Percentiles rank a stretch among this genome's conserved stretches.
Evolutionary conservation across 2,888 invertebrate genomes (phyloP).

Genomic region (Eupelmus urozonus): DNA sequence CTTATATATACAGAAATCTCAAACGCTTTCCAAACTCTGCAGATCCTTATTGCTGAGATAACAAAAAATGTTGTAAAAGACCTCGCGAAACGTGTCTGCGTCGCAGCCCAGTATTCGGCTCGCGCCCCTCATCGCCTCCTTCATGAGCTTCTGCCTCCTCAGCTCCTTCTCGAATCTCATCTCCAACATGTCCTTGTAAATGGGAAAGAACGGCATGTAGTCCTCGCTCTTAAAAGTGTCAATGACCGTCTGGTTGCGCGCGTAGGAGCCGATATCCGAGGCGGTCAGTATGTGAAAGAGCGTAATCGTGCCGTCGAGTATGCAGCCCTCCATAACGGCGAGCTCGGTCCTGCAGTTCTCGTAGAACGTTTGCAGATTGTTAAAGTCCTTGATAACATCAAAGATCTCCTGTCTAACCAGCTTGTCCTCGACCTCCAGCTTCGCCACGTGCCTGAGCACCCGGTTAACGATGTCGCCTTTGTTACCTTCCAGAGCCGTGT

Average conservation of each 20-base stretch:
- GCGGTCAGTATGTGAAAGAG: constrained; percentile 29
- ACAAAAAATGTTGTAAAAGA: constrained; percentile 40
- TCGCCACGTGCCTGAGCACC: constrained; percentile 26
- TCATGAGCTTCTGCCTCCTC: constrained; percentile 25
- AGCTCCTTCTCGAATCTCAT: constrained; percentile 20
- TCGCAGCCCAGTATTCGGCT: constrained; percentile 31
- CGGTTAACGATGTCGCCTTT: background rate
- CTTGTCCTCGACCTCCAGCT: background rate
- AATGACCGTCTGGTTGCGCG: constrained; percentile 16
- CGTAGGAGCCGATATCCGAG: constrained; percentile 17
- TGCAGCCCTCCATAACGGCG: constrained; percentile 3
- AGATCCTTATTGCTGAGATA: constrained; percentile 29
- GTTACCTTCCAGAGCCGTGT: constrained; percentile 3
- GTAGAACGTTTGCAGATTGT: constrained; percentile 16
- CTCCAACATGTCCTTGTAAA: constrained; percentile 16
- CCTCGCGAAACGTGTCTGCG: constrained; percentile 24
- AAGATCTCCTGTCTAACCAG: background rate
- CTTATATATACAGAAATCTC: background rate
- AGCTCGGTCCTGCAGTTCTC: constrained; percentile 28
- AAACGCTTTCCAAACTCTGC: constrained; percentile 13
- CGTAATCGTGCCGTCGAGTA: background rate
- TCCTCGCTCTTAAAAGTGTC: constrained; percentile 7
- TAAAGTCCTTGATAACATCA: background rate
- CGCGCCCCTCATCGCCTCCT: constrained; percentile 22
- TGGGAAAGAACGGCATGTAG: constrained; percentile 25